phyloP scores from a whole-genome alignment of 2,888 invertebrate genomes.

The Tipula unca region DNA sequence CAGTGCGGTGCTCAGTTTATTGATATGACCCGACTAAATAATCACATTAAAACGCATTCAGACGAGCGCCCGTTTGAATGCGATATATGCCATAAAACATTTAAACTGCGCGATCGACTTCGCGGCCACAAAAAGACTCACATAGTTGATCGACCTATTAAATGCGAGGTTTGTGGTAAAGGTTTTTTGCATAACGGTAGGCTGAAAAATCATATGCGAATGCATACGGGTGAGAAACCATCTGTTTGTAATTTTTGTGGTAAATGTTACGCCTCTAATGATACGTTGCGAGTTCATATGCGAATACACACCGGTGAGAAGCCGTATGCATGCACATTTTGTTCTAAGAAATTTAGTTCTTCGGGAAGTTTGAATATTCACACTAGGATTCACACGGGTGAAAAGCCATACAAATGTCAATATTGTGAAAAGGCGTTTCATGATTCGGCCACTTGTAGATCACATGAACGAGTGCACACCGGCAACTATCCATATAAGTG shows the following conservation, averaged over 20 bases:
- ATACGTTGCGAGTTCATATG: not conserved
- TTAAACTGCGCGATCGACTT: not conserved
- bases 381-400: not conserved
- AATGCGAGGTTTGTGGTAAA: slow-evolving; percentile 15
- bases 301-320: slow-evolving; percentile 15
- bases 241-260: slow-evolving; percentile 17
- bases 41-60: not conserved
- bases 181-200: not conserved
- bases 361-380: not conserved
- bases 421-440: slow-evolving; percentile 10
- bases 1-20: not conserved
- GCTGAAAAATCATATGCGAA: not conserved
- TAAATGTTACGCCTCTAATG: not conserved
- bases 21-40: not conserved
- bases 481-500: slow-evolving; percentile 17
- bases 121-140: slow-evolving; percentile 14
- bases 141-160: not conserved
- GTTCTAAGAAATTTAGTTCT: not conserved
- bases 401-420: slow-evolving; percentile 9
- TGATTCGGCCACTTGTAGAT: not conserved
- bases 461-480: not conserved
- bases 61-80: not conserved
- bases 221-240: not conserved
- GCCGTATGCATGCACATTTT: not conserved
- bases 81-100: not conserved